Evolutionary conservation across 2,797 vertebrate species (phyloP), one percentile per base, ranked within the genome.

Genomic region (Micromesistius poutassou): DNA sequence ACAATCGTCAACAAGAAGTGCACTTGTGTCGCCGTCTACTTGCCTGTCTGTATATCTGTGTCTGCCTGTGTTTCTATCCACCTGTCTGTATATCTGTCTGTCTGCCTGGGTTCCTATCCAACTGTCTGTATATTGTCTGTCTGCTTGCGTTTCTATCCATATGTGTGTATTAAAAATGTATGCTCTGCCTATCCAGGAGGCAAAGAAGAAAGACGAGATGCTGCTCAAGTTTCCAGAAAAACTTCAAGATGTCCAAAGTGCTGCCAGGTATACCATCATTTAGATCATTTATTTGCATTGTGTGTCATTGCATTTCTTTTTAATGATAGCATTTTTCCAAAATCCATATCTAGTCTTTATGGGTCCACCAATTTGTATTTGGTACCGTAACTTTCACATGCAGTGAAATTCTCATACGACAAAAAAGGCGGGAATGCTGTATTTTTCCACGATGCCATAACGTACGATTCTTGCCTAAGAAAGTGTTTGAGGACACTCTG

Each of bases 211-310:
- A 88, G 97, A 99, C 50, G 93, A 94, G 83, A 84, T 88, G 82
- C 95, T 99, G 83, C 92, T 99, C 30, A 95, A 92, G 85, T 98
- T 99, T 81, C 95, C 97, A 76, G 97, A 98, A 90, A 97, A 96
- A 86, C 90, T 99, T 28, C 92, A 84, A 30, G 93, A 96, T 31
- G 95, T 99, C 81, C 96, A 97, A 81, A 96, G 95, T 77, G 96
- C 98, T 0, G 93, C 96, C 75, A 96, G 97, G 98, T 98, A 91
- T 10, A 28, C 5, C 42, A 35, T 35, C 74, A 55, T 16, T 62
- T 62, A 35, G 71, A 28, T 72, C 10, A 4, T 72, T 30, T 0
- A 71, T 1, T 35, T 33, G 22, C 30, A 72, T 72, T 72, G 22
- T 25, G 12, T 71, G 70, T 31, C 33, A 13, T 68, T n/a, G 6